Percentiles rank a stretch among this genome's conserved stretches.
Evolutionary conservation across 2,888 invertebrate genomes (phyloP).

Genomic region (Pseudococcus longispinus): DNA sequence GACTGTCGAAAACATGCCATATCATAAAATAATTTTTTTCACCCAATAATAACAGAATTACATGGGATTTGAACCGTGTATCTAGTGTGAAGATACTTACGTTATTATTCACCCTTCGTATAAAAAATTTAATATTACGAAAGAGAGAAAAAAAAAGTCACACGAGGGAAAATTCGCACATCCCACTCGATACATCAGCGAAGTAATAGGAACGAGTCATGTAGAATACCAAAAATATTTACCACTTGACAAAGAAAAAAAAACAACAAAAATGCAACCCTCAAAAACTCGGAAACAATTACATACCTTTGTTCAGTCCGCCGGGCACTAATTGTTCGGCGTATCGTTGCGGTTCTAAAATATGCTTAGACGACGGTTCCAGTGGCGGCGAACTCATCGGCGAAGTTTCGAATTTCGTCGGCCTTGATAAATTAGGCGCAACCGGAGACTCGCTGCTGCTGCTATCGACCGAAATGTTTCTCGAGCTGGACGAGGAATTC

Average conservation of each 20-base stretch:
- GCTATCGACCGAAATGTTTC: constrained; percentile 76
- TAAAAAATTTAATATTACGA: constrained; percentile 4
- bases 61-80: neutral
- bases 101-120: constrained; percentile 7
- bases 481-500: constrained; percentile 73
- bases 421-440: constrained; percentile 60
- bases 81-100: neutral
- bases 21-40: constrained; percentile 31
- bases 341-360: constrained; percentile 45
- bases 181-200: neutral
- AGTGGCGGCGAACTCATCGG: constrained; percentile 58
- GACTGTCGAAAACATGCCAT: neutral
- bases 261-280: neutral
- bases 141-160: neutral
- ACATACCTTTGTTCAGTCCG: constrained; percentile 47
- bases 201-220: neutral
- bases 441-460: constrained; percentile 67
- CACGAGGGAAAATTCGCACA: neutral
- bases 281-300: neutral
- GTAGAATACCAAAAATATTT: neutral
- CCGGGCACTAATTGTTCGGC: constrained; percentile 14
- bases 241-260: neutral
- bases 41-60: constrained; percentile 15
- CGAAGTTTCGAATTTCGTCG: constrained; percentile 61
- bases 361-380: constrained; percentile 47